These are phyloP conservation scores for Smithornis capensis DNA, from an alignment of 2,113 vertebrate genomes.

Conservation along the genomic window DNA sequence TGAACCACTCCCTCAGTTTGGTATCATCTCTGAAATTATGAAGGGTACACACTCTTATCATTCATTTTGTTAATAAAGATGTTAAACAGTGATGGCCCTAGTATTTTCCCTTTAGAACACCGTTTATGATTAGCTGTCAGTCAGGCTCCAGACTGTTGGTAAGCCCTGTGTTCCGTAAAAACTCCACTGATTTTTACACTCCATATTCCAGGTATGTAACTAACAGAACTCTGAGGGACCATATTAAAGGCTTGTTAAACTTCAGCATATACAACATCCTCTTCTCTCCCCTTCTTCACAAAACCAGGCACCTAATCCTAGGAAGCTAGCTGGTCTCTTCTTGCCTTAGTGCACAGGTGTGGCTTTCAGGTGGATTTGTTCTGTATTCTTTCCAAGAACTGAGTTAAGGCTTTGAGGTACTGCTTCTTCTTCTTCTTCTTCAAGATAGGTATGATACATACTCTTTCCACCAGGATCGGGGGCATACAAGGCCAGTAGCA, in stretches of 20 bases:
- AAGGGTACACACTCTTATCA: not conserved
- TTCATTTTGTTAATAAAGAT: not conserved
- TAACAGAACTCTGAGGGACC: not conserved
- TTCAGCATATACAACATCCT: not conserved
- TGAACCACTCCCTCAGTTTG: not conserved
- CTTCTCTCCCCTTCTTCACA: not conserved
- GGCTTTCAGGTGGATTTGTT: not conserved
- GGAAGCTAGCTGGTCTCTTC: not conserved
- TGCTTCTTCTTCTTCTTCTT: not conserved
- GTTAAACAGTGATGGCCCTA: not conserved
- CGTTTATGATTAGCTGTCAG: not conserved
- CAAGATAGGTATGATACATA: not conserved
- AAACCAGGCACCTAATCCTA: not conserved
- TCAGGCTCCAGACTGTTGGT: not conserved
- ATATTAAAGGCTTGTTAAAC: not conserved
- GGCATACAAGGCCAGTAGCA: not conserved
- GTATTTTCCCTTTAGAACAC: not conserved
- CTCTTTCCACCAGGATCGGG: not conserved
- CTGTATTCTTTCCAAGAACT: not conserved
- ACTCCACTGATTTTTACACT: not conserved
- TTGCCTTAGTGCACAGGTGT: not conserved
- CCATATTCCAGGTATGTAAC: not conserved
- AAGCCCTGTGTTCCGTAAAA: not conserved
- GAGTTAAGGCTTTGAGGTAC: not conserved
- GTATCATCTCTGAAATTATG: not conserved